phyloP scores from a whole-genome alignment of 1,140 invertebrate genomes.

The Eupristina koningsbergeri region DNA sequence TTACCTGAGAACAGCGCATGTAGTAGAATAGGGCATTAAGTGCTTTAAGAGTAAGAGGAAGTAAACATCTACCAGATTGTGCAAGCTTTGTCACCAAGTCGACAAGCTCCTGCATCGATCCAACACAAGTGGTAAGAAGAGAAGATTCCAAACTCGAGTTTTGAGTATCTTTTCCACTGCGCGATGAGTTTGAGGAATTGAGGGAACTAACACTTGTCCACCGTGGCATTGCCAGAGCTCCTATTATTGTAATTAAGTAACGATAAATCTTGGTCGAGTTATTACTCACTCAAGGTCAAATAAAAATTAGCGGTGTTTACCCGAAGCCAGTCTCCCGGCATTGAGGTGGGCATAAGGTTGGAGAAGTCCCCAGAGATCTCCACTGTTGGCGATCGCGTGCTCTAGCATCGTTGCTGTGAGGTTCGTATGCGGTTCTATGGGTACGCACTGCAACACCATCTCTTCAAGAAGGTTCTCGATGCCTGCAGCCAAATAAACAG shows the following conservation, averaged over 20 bases:
- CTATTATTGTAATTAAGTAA: constrained; percentile 65
- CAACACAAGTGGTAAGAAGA: constrained; percentile 89
- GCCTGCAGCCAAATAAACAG: constrained; percentile 90
- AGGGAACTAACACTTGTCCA: constrained; percentile 88
- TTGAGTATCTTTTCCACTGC: constrained; percentile 65
- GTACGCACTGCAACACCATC: constrained; percentile 83
- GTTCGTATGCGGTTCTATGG: constrained; percentile 78
- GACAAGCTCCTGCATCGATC: constrained; percentile 83
- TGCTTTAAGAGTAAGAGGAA: constrained; percentile 79
- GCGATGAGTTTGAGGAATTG: constrained; percentile 75
- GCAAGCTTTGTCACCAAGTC: constrained; percentile 79
- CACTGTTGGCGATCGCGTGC: constrained; percentile 88
- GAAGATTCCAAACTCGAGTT: constrained; percentile 78
- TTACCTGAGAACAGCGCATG: constrained; percentile 90
- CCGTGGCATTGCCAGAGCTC: constrained; percentile 85
- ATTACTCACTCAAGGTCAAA: too few relatives aligned
- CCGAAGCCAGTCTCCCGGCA: constrained; percentile 88
- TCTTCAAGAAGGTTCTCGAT: constrained; percentile 92
- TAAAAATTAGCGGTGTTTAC: constrained; percentile 67
- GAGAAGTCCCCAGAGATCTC: constrained; percentile 89
- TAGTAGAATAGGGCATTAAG: constrained; percentile 89
- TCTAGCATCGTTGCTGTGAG: constrained; percentile 82
- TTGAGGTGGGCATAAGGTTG: constrained; percentile 93
- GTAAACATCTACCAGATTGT: constrained; percentile 64
- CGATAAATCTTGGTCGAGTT: background rate